Base-by-base conservation (phyloP, 2,888 invertebrate genomes). In the Halocaridina rubra region DNA sequence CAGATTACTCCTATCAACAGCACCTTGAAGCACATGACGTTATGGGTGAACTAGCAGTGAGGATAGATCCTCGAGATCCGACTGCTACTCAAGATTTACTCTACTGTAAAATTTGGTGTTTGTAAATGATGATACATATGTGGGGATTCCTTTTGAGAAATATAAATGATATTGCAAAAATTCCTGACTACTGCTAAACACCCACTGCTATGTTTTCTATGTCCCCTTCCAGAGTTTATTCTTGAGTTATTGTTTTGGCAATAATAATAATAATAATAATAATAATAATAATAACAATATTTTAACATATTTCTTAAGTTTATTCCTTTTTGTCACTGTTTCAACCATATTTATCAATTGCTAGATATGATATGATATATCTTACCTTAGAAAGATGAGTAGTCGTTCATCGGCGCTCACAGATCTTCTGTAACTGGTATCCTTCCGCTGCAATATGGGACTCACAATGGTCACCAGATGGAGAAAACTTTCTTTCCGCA, bases 351-450 rank as follows among this genome's bases (percentile, higher is more conserved):
- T n/a, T n/a, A n/a, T 39, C n/a, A 72, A 72, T 72, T 32, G 72
- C 72, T 72, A 19, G 72, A 33, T 32, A 72, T 39, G 19, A 24
- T 72, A 19, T n/a, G n/a, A n/a, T n/a, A n/a, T 29, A 24, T 13
- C 2, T 13, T 69, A 46, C 53, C 10, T 24, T 0, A 53, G 39
- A 75, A 77, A 61, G 57, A 77, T 77, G 77, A 59, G 61, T 59
- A 77, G 59, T 61, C 77, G 61, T 77, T 77, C 77, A 57, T 77
- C 77, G n/a, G 77, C 32, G 77, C 77, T 77, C 77, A 75, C 39
- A 77, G 59, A 61, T 77, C 77, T 5, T 59, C 61, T 27, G 77
- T 64, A 64, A 64, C 22, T 78, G 64, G 64, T 64, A 78, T 78
- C 67, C 64, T 61, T 78, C 33, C 64, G 24, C 76, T 76, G 76